These are phyloP conservation scores for Lamellibrachia columna DNA, from an alignment of 2,888 invertebrate species.

Conservation along the genomic window DNA sequence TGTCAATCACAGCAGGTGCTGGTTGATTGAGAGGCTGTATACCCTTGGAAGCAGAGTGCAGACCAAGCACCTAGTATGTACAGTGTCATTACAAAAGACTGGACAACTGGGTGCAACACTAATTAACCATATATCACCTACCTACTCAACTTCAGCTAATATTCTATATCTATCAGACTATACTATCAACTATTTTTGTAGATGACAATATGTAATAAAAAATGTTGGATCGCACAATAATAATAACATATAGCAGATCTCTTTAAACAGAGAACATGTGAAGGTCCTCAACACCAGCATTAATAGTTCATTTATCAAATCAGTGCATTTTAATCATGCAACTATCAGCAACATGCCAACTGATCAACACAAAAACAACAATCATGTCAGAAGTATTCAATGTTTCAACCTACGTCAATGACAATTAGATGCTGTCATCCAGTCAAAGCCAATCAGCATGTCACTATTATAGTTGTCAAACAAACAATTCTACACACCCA, in stretches of 20 bases:
- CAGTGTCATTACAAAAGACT: background rate
- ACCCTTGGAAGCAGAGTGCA: no score
- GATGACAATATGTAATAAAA: background rate
- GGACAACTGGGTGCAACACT: background rate
- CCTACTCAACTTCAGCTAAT: background rate
- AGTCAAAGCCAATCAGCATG: background rate
- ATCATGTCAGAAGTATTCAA: background rate
- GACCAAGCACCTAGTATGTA: background rate
- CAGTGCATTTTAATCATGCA: background rate
- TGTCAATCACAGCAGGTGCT: background rate
- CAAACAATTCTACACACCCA: no score
- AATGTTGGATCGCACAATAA: background rate
- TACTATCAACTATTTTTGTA: background rate
- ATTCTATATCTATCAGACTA: background rate
- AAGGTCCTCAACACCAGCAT: background rate
- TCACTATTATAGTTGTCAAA: background rate
- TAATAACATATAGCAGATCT: background rate
- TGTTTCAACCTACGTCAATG: background rate
- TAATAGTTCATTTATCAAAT: background rate
- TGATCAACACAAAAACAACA: background rate
- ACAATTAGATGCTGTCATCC: background rate
- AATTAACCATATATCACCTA: background rate
- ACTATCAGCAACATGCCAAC: background rate
- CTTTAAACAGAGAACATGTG: background rate
- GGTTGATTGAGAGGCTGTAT: background rate